Percentiles rank a stretch among this genome's conserved stretches.
Evolutionary conservation across 2,797 vertebrate species (phyloP).

Genomic region (Muraenolepis orangiensis): DNA sequence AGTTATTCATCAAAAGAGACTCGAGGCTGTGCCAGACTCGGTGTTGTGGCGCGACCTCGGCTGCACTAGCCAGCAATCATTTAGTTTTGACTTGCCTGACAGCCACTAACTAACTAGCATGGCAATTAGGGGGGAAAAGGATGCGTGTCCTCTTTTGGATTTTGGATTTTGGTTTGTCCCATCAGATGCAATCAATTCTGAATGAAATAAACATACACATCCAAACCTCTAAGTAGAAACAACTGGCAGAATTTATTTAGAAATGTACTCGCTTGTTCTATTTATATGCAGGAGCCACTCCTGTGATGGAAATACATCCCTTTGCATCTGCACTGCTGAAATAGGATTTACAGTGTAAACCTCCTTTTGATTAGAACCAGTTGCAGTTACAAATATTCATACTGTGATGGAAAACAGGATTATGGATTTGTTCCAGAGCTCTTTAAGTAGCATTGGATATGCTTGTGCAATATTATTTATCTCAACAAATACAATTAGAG

Average conservation of each 20-base stretch:
- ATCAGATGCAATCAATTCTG: slow-evolving; percentile 1
- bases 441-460: neutral
- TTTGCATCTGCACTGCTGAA: slow-evolving; percentile 46
- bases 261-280: slow-evolving; percentile 17
- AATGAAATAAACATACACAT: neutral
- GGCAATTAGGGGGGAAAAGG: neutral
- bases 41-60: slow-evolving; percentile 21
- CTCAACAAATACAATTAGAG: neutral
- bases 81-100: slow-evolving; percentile 40
- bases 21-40: slow-evolving; percentile 25
- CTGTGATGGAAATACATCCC: slow-evolving; percentile 11
- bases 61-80: slow-evolving; percentile 38
- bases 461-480: neutral
- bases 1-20: slow-evolving; percentile 36
- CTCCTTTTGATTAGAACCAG: slow-evolving; percentile 54
- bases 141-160: neutral
- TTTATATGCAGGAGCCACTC: slow-evolving; percentile 16
- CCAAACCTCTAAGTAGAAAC: neutral
- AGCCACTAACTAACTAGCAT: neutral
- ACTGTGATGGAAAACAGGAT: slow-evolving; percentile 64
- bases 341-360: slow-evolving; percentile 57
- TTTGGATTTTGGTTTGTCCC: neutral
- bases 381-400: slow-evolving; percentile 55
- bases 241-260: slow-evolving; percentile 20
- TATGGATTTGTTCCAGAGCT: slow-evolving; percentile 57